phyloP scores from a whole-genome alignment of 2,797 vertebrate species.

The Podarcis siculus region DNA sequence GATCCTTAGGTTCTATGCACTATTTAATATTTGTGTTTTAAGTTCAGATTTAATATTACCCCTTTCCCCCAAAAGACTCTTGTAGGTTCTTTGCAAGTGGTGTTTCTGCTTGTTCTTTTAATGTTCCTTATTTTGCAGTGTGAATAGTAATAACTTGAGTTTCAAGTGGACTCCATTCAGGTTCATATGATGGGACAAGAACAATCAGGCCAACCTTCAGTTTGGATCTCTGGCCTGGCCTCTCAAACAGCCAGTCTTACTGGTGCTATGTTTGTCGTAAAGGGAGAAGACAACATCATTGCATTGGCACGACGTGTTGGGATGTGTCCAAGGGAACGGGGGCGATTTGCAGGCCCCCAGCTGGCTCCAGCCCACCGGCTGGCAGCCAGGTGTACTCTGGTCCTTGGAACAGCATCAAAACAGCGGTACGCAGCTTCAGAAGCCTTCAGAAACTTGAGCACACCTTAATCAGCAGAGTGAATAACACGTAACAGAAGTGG shows the following conservation, averaged over 20 bases:
- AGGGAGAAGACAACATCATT: background rate
- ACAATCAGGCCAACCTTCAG: conserved; percentile 55
- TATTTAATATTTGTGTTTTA: background rate
- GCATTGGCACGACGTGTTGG: too few relatives aligned
- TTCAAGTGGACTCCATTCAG: conserved; percentile 55
- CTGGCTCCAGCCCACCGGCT: too few relatives aligned
- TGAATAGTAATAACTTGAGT: conserved; percentile 15
- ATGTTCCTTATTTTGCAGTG: conserved; percentile 19
- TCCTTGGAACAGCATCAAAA: too few relatives aligned
- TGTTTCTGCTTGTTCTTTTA: conserved; percentile 27
- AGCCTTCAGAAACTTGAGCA: too few relatives aligned
- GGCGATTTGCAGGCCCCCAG: too few relatives aligned
- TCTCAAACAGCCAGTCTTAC: conserved; percentile 57
- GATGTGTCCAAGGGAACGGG: too few relatives aligned
- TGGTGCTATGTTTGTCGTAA: background rate
- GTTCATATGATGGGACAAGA: conserved; percentile 59
- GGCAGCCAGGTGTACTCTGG: too few relatives aligned
- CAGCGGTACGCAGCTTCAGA: too few relatives aligned
- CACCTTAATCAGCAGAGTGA: too few relatives aligned
- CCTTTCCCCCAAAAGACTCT: background rate
- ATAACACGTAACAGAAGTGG: too few relatives aligned
- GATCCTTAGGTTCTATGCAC: background rate
- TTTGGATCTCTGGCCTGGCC: conserved; percentile 53
- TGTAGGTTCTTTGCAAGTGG: conserved; percentile 18
- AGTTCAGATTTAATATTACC: background rate